Base-by-base conservation (phyloP, 2,797 vertebrate species). In the Sebastes oblongus region DNA sequence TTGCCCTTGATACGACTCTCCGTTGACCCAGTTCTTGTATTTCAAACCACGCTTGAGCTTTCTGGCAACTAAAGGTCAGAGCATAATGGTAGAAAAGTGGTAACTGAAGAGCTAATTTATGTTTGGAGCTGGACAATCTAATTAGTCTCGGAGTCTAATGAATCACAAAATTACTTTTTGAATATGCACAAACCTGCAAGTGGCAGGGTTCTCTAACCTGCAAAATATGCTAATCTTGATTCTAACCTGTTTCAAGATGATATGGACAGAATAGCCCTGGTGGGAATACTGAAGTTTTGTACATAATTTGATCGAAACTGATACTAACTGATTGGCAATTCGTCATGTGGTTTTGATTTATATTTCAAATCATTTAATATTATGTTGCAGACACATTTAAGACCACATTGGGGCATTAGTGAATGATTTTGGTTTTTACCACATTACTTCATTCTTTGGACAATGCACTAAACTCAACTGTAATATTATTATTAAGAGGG, bases 11-110 rank as follows among this genome's bases (percentile, higher is more conserved):
- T 70, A 50, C 18, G 67, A 67, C 59, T 69, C 46, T 67, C 54
- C 22, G 25, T 32, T 71, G 68, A 72, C 22, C 32, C 72, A 61
- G 27, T 62, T 80, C 22, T 8, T 66, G 52, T 22, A 75, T 75
- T 56, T 69, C 55, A 64, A 68, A 62, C 2, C 18, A 25, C 4
- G 3, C 27, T 61, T 61, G 22, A 72, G 27, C 22, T 66, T 32
- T 22, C 25, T 4, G 20, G 25, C 25, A 74, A 22, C 68, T 9
- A 60, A 64, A 69, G 24, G 50, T 3, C 29, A 27, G 46, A 61
- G n/a, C 8, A 34, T 22, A 66, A 46, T 16, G 34, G 18, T 29
- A 52, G 32, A 56, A 61, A 66, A 36, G 3, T 14, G 16, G 6
- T 13, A 16, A 70, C 10, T 71, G 16, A 75, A 61, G 58, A 58